A percentile compares a stretch with the other conserved stretches of the same genome.
phyloP scores from a whole-genome alignment of 2,888 invertebrate species.

The Drosophila melanosoma region DNA sequence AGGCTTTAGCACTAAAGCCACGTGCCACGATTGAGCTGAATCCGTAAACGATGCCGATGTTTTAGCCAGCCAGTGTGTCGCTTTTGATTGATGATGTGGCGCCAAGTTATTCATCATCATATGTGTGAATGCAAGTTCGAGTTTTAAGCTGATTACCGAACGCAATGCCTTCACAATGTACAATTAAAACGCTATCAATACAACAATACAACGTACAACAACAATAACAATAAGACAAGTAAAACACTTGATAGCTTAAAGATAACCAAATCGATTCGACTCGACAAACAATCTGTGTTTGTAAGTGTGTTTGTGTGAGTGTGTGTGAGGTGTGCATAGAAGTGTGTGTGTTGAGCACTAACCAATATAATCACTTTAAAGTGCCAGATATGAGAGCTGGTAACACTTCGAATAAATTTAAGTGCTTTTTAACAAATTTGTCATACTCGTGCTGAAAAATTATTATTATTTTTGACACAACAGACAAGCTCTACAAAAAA shows the following conservation, averaged over 20 bases:
- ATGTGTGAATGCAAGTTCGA: background rate
- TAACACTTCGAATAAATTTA: conserved; percentile 45
- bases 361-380: conserved; percentile 69
- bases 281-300: conserved; percentile 50
- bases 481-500: background rate
- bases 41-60: conserved; percentile 9
- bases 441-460: conserved; percentile 11
- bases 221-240: conserved; percentile 22
- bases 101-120: conserved; percentile 42
- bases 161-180: conserved; percentile 21
- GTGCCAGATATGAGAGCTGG: conserved; percentile 63
- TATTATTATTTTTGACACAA: background rate
- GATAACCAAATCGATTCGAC: conserved; percentile 67
- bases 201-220: conserved; percentile 27
- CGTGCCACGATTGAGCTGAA: conserved; percentile 4
- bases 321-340: background rate
- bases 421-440: conserved; percentile 59
- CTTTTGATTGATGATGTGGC: conserved; percentile 58
- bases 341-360: conserved; percentile 18
- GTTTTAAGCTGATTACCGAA: conserved; percentile 61
- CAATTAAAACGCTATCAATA: conserved; percentile 51
- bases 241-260: conserved; percentile 71
- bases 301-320: background rate
- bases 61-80: conserved; percentile 38
- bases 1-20: conserved; percentile 2